These are phyloP conservation scores for Enteromius radiatus DNA, from an alignment of 2,797 vertebrate genomes.

Conservation along the genomic window DNA sequence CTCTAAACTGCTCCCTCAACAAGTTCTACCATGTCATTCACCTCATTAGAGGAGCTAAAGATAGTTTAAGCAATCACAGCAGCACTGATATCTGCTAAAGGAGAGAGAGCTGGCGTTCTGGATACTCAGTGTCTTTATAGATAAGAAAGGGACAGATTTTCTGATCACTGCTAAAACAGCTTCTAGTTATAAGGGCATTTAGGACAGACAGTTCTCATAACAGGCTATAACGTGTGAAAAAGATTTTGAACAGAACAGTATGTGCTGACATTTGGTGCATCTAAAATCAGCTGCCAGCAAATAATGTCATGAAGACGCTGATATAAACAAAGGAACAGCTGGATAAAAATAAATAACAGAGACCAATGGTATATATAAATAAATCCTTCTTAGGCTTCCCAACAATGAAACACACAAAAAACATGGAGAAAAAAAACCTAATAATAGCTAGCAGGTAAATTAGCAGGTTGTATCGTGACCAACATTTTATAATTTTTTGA, in stretches of 20 bases:
- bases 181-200: not conserved
- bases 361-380: not conserved
- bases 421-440: too few relatives aligned
- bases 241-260: not conserved
- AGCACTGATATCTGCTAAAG: not conserved
- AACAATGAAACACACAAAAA: not conserved
- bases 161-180: not conserved
- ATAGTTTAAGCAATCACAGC: slow-evolving; percentile 27
- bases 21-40: slow-evolving; percentile 36
- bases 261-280: not conserved
- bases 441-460: not conserved
- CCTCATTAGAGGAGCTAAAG: slow-evolving; percentile 41
- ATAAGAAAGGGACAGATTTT: not conserved
- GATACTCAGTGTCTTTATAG: not conserved
- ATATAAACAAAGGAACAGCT: not conserved
- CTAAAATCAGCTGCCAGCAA: not conserved
- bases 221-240: not conserved
- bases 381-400: not conserved
- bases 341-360: not conserved
- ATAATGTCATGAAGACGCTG: not conserved
- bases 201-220: not conserved
- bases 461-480: not conserved
- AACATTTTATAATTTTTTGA: too few relatives aligned
- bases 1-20: slow-evolving; percentile 13
- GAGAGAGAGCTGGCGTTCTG: not conserved